Percentiles rank a stretch among this genome's conserved stretches.
These are phyloP conservation scores for Cyanoramphus novaezelandiae DNA, from an alignment of 2,113 vertebrate species.

Conservation along the genomic window DNA sequence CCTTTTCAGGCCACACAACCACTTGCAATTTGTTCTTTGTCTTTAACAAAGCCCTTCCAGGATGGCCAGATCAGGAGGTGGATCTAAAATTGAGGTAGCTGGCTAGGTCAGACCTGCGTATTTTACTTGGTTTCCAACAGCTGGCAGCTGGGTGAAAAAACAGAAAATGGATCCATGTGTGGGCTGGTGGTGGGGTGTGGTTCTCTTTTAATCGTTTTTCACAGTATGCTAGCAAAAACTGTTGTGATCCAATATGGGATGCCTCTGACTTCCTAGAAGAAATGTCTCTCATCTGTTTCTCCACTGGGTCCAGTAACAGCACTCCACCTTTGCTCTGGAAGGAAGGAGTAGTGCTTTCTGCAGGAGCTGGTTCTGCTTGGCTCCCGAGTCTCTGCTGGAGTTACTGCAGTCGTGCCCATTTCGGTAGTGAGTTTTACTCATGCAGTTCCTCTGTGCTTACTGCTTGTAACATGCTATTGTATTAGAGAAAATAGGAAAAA, in stretches of 20 bases:
- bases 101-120: neutral
- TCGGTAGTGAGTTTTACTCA: neutral
- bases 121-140: neutral
- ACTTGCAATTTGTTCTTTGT: neutral
- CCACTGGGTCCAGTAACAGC: neutral
- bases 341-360: neutral
- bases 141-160: neutral
- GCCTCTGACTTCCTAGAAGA: neutral
- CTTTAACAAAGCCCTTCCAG: neutral
- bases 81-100: neutral
- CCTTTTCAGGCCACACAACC: neutral
- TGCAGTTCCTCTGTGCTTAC: neutral
- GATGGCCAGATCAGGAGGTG: neutral
- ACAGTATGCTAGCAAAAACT: neutral
- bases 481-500: neutral
- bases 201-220: neutral
- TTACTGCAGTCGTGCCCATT: neutral
- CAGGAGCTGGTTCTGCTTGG: neutral
- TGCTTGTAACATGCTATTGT: neutral
- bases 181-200: neutral
- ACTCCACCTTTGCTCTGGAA: rapidly evolving
- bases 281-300: neutral
- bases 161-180: neutral
- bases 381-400: neutral
- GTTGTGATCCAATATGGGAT: neutral